Conservation (phyloP, 2,888 invertebrate genomes). For the Andrena fulva region DNA sequence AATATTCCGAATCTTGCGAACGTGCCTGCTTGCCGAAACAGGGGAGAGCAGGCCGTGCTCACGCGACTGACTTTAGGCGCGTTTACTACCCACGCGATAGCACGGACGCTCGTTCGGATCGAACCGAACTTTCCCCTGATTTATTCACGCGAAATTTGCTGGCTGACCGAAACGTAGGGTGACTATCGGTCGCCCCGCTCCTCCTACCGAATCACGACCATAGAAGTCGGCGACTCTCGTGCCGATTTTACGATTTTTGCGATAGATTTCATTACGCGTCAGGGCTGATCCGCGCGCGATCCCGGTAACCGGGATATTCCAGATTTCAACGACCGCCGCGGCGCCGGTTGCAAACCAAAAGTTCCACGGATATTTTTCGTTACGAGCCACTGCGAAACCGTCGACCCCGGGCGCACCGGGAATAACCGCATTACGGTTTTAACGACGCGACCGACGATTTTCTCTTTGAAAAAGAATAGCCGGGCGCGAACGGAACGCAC, state of each 20-base stretch:
- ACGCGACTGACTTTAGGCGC: no score
- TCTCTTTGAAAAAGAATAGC: conserved; percentile 54
- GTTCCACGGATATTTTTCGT: conserved; percentile 43
- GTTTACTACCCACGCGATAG: background rate
- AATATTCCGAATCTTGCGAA: background rate
- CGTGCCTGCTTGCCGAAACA: background rate
- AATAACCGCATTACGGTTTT: conserved; percentile 51
- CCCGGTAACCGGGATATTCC: conserved; percentile 57
- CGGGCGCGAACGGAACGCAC: background rate
- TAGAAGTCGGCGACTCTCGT: conserved; percentile 52
- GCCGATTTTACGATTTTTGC: conserved; percentile 76
- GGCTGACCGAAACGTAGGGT: conserved; percentile 41
- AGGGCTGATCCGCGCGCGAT: conserved; percentile 58
- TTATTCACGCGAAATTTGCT: conserved; percentile 49
- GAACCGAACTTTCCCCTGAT: conserved; percentile 38
- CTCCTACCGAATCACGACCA: conserved; percentile 36
- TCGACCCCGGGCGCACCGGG: conserved; percentile 10
- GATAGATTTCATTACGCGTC: conserved; percentile 73
- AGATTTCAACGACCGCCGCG: conserved; percentile 12
- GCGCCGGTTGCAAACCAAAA: conserved; percentile 7
- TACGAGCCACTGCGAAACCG: conserved; percentile 4
- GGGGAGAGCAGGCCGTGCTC: background rate
- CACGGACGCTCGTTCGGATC: conserved; percentile 22
- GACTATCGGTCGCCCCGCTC: conserved; percentile 37
- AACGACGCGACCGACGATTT: conserved; percentile 42